Evolutionary conservation across 2,888 invertebrate genomes (phyloP).

Genomic region (Prosopocoilus inquinatus): DNA sequence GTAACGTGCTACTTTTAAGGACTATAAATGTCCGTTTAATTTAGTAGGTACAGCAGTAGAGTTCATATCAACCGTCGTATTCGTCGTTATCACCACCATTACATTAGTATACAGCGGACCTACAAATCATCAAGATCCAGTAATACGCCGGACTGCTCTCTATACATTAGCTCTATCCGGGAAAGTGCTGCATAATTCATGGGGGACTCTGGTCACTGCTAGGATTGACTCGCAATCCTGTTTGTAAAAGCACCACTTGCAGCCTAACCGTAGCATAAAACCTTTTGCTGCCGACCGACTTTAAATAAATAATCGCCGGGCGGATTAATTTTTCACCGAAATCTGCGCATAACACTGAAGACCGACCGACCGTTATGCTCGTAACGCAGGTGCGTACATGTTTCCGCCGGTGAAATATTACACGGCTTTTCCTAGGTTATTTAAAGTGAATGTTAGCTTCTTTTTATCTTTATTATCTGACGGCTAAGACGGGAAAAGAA

Average conservation of each 20-base stretch:
- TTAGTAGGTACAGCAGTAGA: too few relatives aligned
- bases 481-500: too few relatives aligned
- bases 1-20: too few relatives aligned
- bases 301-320: background rate
- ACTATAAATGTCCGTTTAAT: too few relatives aligned
- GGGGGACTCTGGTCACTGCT: slow-evolving; percentile 24
- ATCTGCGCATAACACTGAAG: too few relatives aligned
- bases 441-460: too few relatives aligned
- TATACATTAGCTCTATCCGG: slow-evolving; percentile 29
- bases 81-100: background rate
- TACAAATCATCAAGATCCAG: slow-evolving; percentile 28
- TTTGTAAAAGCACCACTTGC: background rate
- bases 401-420: too few relatives aligned
- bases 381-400: too few relatives aligned
- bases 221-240: slow-evolving; percentile 13
- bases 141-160: slow-evolving; percentile 25
- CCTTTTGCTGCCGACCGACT: slow-evolving; percentile 12
- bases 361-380: too few relatives aligned
- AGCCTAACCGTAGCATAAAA: slow-evolving; percentile 10
- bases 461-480: too few relatives aligned
- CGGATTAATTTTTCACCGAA: background rate
- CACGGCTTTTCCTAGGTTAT: too few relatives aligned
- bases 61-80: background rate
- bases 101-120: slow-evolving; percentile 22
- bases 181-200: slow-evolving; percentile 29